A percentile compares a stretch with the other conserved stretches of the same genome.
These are phyloP conservation scores for Synergus gifuensis DNA, from an alignment of 2,888 invertebrate species.

Conservation along the genomic window DNA sequence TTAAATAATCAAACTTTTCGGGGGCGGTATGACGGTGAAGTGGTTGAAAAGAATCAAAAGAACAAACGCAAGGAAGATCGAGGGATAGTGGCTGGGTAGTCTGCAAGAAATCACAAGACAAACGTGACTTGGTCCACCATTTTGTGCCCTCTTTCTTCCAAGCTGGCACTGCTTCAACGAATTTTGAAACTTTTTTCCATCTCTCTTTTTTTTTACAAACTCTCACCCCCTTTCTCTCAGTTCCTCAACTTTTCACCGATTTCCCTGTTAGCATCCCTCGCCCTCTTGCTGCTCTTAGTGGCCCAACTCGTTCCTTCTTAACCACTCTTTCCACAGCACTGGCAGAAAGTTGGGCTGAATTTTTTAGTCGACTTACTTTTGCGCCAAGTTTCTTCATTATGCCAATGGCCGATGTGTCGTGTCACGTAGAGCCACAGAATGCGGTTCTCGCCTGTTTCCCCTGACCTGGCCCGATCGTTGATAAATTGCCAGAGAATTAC, in stretches of 20 bases:
- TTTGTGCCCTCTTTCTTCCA: conserved; percentile 65
- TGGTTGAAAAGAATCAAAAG: conserved; percentile 71
- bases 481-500: conserved; percentile 50
- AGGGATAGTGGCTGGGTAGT: conserved; percentile 42
- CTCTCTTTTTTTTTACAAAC: conserved; percentile 46
- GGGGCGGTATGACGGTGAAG: conserved; percentile 59
- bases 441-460: conserved; percentile 43
- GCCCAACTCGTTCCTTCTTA: conserved; percentile 15
- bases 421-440: conserved; percentile 29
- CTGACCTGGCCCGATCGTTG: conserved; percentile 52
- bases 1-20: conserved; percentile 74
- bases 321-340: conserved; percentile 11
- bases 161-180: conserved; percentile 64
- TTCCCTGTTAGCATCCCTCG: conserved; percentile 31
- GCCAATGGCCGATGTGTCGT: conserved; percentile 30
- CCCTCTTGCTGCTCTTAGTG: conserved; percentile 27
- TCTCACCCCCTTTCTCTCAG: conserved; percentile 45
- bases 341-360: conserved; percentile 42
- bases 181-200: conserved; percentile 68
- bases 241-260: conserved; percentile 23
- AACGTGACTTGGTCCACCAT: conserved; percentile 72
- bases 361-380: conserved; percentile 42
- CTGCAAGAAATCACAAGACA: conserved; percentile 72
- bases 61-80: conserved; percentile 65
- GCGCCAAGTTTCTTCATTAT: conserved; percentile 43